These are phyloP conservation scores for Drosophila sucinea DNA, from an alignment of 1,140 invertebrate species.

Conservation along the genomic window DNA sequence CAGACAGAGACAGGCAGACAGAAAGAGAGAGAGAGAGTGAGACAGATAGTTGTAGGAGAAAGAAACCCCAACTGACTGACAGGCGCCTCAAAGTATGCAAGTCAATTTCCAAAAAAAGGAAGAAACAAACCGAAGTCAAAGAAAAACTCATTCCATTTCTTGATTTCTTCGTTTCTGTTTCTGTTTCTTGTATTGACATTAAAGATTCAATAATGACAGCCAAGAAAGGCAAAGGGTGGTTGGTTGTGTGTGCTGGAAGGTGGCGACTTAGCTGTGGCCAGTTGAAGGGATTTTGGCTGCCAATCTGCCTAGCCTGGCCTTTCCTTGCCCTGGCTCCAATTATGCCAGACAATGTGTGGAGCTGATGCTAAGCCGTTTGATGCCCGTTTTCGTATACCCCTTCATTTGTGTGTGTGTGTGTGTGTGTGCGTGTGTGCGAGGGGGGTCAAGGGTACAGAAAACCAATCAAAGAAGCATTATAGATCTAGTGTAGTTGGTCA, in stretches of 20 bases:
- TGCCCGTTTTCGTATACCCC: conserved; percentile 9
- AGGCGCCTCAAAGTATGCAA: conserved; percentile 38
- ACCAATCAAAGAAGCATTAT: too few relatives aligned
- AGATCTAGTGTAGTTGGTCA: too few relatives aligned
- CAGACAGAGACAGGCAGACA: conserved; percentile 15
- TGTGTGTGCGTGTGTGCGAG: too few relatives aligned
- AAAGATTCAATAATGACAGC: conserved; percentile 70
- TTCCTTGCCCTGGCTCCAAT: conserved; percentile 49
- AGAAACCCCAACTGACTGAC: neutral
- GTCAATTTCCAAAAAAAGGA: conserved; percentile 38
- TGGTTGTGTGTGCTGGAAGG: neutral
- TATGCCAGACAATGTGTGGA: conserved; percentile 51
- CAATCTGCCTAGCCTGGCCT: conserved; percentile 46
- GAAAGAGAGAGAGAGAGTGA: neutral
- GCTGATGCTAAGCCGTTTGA: conserved; percentile 66
- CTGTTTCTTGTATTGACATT: conserved; percentile 66
- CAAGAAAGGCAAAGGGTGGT: neutral
- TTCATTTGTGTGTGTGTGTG: neutral
- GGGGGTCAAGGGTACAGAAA: too few relatives aligned
- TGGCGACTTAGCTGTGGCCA: conserved; percentile 31
- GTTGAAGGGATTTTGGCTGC: conserved; percentile 63
- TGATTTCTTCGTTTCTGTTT: conserved; percentile 25
- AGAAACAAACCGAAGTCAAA: neutral
- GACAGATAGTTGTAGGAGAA: neutral
- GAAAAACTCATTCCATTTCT: conserved; percentile 2